These are phyloP conservation scores for Xiphydria camelus DNA, from an alignment of 2,888 invertebrate species.

Conservation along the genomic window DNA sequence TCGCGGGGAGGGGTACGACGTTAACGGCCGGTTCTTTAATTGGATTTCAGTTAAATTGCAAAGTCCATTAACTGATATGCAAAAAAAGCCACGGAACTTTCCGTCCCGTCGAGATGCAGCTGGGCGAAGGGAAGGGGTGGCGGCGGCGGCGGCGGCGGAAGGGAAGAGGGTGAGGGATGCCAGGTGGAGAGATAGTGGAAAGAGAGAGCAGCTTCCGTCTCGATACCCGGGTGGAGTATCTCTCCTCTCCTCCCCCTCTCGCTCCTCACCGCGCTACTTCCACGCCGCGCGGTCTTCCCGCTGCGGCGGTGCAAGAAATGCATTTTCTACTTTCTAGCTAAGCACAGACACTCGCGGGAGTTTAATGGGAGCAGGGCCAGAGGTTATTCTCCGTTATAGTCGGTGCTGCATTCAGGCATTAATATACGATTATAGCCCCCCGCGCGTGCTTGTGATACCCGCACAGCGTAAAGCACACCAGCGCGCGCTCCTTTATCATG, in stretches of 20 bases:
- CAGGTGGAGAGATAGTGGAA: neutral
- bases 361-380: slow-evolving; percentile 30
- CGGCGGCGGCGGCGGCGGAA: too few species aligned
- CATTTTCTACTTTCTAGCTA: slow-evolving; percentile 25
- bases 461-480: slow-evolving; percentile 17
- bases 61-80: slow-evolving; percentile 33
- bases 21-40: slow-evolving; percentile 26
- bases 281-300: neutral
- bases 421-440: slow-evolving; percentile 28
- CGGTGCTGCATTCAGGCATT: slow-evolving; percentile 26
- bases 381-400: slow-evolving; percentile 27
- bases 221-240: too few species aligned
- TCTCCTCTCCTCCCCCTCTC: neutral
- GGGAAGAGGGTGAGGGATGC: neutral
- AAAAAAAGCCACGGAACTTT: slow-evolving; percentile 18
- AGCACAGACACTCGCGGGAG: slow-evolving; percentile 16
- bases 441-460: slow-evolving; percentile 8
- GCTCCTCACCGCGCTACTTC: neutral
- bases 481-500: slow-evolving; percentile 35
- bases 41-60: slow-evolving; percentile 31
- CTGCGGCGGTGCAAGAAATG: slow-evolving; percentile 21
- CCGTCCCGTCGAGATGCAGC: too few species aligned
- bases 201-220: too few species aligned
- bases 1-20: too few species aligned
- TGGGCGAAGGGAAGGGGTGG: too few species aligned